phyloP scores from a whole-genome alignment of 2,113 vertebrate species.

The Hippopotamus amphibius region DNA sequence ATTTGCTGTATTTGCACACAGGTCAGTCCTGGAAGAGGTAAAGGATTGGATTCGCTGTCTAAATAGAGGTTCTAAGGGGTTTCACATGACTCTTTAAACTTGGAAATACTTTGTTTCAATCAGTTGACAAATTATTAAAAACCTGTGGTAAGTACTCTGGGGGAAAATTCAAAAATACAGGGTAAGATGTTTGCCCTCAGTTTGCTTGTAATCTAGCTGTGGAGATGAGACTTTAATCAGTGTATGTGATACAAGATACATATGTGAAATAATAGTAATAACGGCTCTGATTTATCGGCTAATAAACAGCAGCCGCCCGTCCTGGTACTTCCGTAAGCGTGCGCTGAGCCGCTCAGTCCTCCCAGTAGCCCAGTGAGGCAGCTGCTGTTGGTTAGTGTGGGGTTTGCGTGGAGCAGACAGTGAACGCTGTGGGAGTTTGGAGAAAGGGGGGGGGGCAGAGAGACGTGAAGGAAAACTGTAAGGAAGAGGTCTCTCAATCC shows the following conservation, averaged over 20 bases:
- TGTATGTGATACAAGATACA: neutral
- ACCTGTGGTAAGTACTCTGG: neutral
- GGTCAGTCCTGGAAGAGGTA: constrained; percentile 62
- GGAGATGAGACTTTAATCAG: constrained; percentile 8
- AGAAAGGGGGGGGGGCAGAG: neutral
- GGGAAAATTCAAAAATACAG: neutral
- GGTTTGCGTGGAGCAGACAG: neutral
- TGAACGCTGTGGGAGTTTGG: neutral
- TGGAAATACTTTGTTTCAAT: constrained; percentile 37
- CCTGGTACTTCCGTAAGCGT: neutral
- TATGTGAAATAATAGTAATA: neutral
- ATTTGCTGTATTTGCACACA: constrained; percentile 76
- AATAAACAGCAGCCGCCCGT: neutral
- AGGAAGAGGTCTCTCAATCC: neutral
- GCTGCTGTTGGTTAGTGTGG: neutral
- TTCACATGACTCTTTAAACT: constrained; percentile 63
- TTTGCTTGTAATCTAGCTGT: constrained; percentile 44
- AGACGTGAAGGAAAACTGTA: neutral
- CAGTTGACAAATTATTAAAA: constrained; percentile 46
- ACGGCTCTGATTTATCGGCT: neutral
- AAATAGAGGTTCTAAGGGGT: constrained; percentile 53
- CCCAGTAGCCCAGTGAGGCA: neutral
- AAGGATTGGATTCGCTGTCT: constrained; percentile 55
- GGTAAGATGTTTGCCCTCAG: constrained; percentile 34
- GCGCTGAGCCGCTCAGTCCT: neutral